Percentiles rank a stretch among this genome's conserved stretches.
phyloP scores from a whole-genome alignment of 2,113 vertebrate genomes.

The Ranitomeya imitator region DNA sequence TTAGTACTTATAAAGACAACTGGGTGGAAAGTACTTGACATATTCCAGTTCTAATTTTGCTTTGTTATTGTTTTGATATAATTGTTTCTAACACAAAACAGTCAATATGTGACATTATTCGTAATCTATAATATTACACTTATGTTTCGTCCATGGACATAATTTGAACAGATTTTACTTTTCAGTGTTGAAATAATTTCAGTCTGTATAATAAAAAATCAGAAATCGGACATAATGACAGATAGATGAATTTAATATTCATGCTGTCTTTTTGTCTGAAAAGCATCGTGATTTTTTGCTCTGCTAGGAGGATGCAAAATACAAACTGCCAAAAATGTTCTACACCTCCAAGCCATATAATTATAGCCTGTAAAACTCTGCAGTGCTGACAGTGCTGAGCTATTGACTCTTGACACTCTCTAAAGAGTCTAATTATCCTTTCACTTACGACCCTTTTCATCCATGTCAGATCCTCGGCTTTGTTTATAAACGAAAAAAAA shows the following conservation, averaged over 20 bases:
- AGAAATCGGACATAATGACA: constrained; percentile 43
- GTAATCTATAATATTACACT: neutral
- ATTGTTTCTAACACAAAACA: neutral
- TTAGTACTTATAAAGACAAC: too few relatives aligned
- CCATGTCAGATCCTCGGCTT: constrained; percentile 81
- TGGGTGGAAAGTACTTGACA: too few relatives aligned
- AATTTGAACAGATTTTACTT: neutral
- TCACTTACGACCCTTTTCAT: constrained; percentile 80
- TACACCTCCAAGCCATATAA: constrained; percentile 84
- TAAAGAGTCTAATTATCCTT: constrained; percentile 88
- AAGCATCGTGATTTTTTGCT: constrained; percentile 70
- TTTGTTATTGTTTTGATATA: neutral
- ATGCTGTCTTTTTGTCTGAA: constrained; percentile 59
- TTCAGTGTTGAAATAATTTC: neutral
- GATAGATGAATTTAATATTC: constrained; percentile 60
- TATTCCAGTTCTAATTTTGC: neutral
- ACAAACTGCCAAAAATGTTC: constrained; percentile 80
- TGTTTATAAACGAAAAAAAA: constrained; percentile 73
- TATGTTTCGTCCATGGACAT: neutral
- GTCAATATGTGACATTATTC: neutral
- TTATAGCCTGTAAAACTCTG: constrained; percentile 79
- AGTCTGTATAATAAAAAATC: constrained; percentile 6
- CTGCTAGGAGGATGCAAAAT: constrained; percentile 73
- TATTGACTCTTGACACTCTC: constrained; percentile 85
- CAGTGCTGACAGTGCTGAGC: constrained; percentile 81